Percentiles rank a stretch among this genome's conserved stretches.
phyloP scores from a whole-genome alignment of 2,797 vertebrate species.

The Simalia tracyae region DNA sequence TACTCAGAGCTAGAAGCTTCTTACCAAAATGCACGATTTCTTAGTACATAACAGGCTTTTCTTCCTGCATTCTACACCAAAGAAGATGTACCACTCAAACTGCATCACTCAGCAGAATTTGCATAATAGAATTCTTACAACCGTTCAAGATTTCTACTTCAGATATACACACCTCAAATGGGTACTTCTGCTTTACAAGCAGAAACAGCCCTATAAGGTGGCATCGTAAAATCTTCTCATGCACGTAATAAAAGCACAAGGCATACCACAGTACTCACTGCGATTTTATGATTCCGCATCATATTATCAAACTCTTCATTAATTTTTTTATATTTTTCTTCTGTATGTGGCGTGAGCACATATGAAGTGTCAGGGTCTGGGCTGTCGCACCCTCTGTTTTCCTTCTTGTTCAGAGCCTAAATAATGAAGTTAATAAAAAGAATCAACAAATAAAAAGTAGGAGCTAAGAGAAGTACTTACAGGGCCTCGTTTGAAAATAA shows the following conservation, averaged over 20 bases:
- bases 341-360: constrained; percentile 99
- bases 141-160: constrained; percentile 5
- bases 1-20: neutral
- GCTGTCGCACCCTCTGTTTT: constrained; percentile 99
- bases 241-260: constrained; percentile 77
- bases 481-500: constrained; percentile 99
- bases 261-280: constrained; percentile 86
- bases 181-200: neutral
- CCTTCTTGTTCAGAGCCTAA: constrained; percentile 99
- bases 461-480: constrained; percentile 95
- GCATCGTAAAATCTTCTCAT: constrained; percentile 68
- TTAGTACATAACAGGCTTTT: neutral
- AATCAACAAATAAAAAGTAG: constrained; percentile 97
- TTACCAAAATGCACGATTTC: neutral
- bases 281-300: constrained; percentile 99
- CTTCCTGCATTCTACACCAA: neutral
- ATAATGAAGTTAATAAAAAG: constrained; percentile 99
- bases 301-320: constrained; percentile 99
- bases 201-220: constrained; percentile 47
- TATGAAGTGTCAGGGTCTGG: constrained; percentile 99
- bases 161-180: neutral
- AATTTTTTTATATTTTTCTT: constrained; percentile 99
- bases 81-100: neutral
- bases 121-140: neutral
- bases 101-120: neutral